Conservation (phyloP, 2,113 vertebrate genomes). For the Myotis yumanensis region DNA sequence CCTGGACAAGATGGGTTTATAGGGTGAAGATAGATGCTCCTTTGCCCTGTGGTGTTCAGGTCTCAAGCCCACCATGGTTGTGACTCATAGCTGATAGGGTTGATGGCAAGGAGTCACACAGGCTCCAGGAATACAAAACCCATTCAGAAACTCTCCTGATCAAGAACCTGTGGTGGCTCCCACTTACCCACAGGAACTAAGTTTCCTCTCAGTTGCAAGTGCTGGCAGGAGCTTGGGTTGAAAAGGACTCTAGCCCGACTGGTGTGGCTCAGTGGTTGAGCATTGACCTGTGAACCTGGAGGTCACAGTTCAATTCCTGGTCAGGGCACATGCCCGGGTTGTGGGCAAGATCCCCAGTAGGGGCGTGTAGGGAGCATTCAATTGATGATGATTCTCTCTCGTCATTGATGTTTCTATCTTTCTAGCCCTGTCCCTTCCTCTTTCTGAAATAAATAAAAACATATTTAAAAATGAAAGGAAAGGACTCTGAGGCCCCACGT, state of each 20-base stretch:
- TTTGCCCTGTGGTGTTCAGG: neutral
- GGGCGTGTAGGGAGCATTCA: too few relatives aligned
- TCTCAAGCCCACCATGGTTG: rapidly evolving
- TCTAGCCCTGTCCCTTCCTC: too few relatives aligned
- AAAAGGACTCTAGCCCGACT: neutral
- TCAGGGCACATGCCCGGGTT: too few relatives aligned
- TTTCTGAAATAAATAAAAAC: too few relatives aligned
- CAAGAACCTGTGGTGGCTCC: neutral
- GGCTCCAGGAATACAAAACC: neutral
- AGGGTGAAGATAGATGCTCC: neutral
- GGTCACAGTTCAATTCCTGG: too few relatives aligned
- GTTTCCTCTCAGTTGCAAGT: neutral
- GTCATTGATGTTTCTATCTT: too few relatives aligned
- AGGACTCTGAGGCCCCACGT: neutral
- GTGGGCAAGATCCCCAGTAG: too few relatives aligned
- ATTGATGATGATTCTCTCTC: too few relatives aligned
- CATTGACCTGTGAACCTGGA: too few relatives aligned
- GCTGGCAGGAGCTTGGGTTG: neutral
- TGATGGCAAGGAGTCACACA: neutral
- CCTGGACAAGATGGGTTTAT: neutral
- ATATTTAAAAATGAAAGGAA: too few relatives aligned
- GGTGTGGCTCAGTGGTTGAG: too few relatives aligned
- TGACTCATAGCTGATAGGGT: neutral
- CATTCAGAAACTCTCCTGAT: neutral
- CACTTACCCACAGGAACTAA: neutral